Base-by-base conservation (phyloP, 2,888 invertebrate species). In the Lacanobia oleracea region DNA sequence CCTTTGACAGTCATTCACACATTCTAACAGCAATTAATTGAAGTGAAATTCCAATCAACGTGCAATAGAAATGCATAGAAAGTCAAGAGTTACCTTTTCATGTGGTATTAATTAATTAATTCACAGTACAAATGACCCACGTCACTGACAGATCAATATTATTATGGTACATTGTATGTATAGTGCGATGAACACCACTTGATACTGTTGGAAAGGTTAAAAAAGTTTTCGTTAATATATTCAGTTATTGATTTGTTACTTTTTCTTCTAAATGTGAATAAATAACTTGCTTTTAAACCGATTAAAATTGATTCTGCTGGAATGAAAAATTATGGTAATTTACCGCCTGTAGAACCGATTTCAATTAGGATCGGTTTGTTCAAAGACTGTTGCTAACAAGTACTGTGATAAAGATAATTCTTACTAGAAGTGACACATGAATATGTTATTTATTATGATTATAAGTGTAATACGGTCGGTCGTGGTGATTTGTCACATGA, bases 91-190 rank as follows among this genome's bases (percentile, higher is more conserved):
- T 57, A 68, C 67, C 81, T 73, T 73, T 77, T 73, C 68, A 73
- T 67, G 56, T 66, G 43, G 53, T 70, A 45, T 68, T 82, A 79
- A 83, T 84, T 83, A 80, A 83, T 84, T 83, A 80, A 83, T 85
- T 82, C 79, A 76, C 51, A 51, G 56, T 67, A 64, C 68, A 70
- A 81, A 79, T 78, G 75, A 77, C 60, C 63, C 43, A 33, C 64
- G 72, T 75, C 76, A 78, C 64, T 71, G 74, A 65, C 73, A 76
- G 81, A 76, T 81, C 77, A 65, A 69, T 67, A 48, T 18, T 48
- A 48, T 18, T 48, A 56, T 71, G 67, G 75, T 74, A 56, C 12
- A 62, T 73, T 76, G 33, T 63, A n/a, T 37, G 21, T 82, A 74
- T 77, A 79, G 66, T 18, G 61, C 62, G 66, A 68, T 40, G 10